Conservation (phyloP, 2,797 vertebrate species). For the Chloroceryle inda region DNA sequence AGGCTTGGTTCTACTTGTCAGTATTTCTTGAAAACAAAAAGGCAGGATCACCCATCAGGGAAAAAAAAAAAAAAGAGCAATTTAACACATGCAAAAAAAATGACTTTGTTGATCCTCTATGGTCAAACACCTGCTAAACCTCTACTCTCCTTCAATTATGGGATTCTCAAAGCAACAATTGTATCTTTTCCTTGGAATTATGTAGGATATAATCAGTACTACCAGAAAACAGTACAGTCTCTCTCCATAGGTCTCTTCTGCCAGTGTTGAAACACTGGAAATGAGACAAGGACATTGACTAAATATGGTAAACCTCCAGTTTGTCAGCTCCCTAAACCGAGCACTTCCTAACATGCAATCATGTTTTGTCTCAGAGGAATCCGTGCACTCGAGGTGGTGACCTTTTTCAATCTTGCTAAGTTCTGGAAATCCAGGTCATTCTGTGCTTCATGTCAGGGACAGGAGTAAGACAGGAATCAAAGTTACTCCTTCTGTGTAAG, state of each 20-base stretch:
- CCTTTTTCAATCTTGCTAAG: not conserved
- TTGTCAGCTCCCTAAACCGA: not conserved
- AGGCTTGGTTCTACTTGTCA: not conserved
- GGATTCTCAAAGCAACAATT: slow-evolving; percentile 55
- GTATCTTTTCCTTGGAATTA: slow-evolving; percentile 33
- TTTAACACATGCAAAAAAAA: slow-evolving; percentile 49
- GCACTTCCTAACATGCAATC: not conserved
- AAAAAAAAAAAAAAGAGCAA: not conserved
- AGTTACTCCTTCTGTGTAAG: not conserved
- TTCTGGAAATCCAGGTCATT: slow-evolving; percentile 8
- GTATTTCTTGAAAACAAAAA: slow-evolving; percentile 32
- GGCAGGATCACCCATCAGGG: not conserved
- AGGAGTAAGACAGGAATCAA: not conserved
- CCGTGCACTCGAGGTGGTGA: not conserved
- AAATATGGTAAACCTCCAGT: slow-evolving; percentile 16
- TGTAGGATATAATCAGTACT: slow-evolving; percentile 40
- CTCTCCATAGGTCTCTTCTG: not conserved
- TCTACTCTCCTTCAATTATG: slow-evolving; percentile 51
- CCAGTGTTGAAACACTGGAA: slow-evolving; percentile 1
- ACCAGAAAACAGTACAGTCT: slow-evolving; percentile 23
- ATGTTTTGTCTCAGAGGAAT: not conserved
- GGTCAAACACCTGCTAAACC: slow-evolving; percentile 64
- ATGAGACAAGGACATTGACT: not conserved
- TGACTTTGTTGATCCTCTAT: slow-evolving; percentile 36
- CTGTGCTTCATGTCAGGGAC: not conserved